phyloP scores from a whole-genome alignment of 2,113 vertebrate species.

The Actinemys pallida region DNA sequence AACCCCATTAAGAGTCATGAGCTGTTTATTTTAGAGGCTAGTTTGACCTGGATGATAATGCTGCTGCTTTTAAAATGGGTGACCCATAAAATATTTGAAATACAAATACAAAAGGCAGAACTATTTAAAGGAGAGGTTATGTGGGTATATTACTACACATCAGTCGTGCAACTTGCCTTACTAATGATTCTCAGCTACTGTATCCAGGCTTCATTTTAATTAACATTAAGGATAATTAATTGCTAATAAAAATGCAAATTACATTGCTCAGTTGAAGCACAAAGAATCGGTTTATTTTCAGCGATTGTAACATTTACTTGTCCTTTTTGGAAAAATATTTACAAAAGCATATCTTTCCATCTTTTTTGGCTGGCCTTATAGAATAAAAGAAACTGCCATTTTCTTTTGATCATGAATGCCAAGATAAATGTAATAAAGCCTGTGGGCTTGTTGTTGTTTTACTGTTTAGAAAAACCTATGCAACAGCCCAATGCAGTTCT shows the following conservation, averaged over 20 bases:
- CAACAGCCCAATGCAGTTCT: constrained; percentile 35
- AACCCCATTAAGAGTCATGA: constrained; percentile 47
- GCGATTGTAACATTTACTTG: neutral
- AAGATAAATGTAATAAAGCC: constrained; percentile 55
- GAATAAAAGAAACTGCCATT: constrained; percentile 22
- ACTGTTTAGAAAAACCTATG: constrained; percentile 50
- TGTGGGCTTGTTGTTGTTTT: constrained; percentile 68
- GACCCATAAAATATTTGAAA: neutral
- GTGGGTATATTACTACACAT: neutral
- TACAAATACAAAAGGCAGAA: neutral
- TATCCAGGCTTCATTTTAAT: neutral
- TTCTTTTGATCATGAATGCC: constrained; percentile 36
- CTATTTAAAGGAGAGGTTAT: neutral
- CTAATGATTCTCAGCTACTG: neutral
- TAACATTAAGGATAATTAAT: neutral
- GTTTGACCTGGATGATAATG: constrained; percentile 40
- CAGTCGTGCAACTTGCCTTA: neutral
- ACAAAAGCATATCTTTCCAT: constrained; percentile 23
- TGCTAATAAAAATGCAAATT: neutral
- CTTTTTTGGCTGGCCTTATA: constrained; percentile 18
- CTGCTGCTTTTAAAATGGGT: constrained; percentile 22
- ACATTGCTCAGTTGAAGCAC: neutral
- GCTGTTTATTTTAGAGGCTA: constrained; percentile 25
- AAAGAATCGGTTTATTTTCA: neutral
- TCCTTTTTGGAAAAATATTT: constrained; percentile 13